Base-by-base conservation (phyloP, 2,113 vertebrate species). In the Glaucidium brasilianum region DNA sequence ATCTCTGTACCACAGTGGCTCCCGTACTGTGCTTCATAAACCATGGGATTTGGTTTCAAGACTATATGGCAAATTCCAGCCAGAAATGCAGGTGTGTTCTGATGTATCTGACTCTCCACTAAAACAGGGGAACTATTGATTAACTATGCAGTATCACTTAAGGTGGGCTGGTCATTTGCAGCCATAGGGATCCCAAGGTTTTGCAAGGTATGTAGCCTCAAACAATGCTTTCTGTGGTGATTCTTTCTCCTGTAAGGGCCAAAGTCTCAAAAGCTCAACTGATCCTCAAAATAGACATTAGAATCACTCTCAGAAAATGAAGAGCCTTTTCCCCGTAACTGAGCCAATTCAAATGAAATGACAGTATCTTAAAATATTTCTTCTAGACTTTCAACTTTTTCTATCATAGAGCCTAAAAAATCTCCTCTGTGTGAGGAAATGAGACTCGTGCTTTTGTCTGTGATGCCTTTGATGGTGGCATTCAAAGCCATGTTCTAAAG, bases 351-450 rank as follows among this genome's bases (percentile, higher is more conserved):
- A 88, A 90, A 66, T 62, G n/a, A 91, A 90, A 84, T 84, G 29
- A 73, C 34, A 58, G 8, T 45, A 74, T 64, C 78, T 88, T 79
- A 12, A 68, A 90, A 76, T 26, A 37, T 64, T 93, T 91, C 37
- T 88, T 91, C 60, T 25, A 88, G 21, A 55, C 53, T 75, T 83
- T 39, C 20, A 91, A 80, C 56, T 72, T 97, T 94, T 81, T 83
- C 10, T 73, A 74, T 64, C 19, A 45, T 30, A 27, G 27, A 29
- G 26, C 11, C 49, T 82, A 55, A 92, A 96, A 91, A 75, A 59
- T 26, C 32, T 59, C 58, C 30, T 88, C 69, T 59, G 9, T 64
- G 41, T 41, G 18, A 94, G 50, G 49, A 94, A 94, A 91, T 15
- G 45, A 74, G 83, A 62, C 25, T 41, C 37, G 21, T n/a, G 45